Percentiles rank a stretch among this genome's conserved stretches.
phyloP scores from a whole-genome alignment of 1,140 invertebrate genomes.

The Drosophila teissieri region DNA sequence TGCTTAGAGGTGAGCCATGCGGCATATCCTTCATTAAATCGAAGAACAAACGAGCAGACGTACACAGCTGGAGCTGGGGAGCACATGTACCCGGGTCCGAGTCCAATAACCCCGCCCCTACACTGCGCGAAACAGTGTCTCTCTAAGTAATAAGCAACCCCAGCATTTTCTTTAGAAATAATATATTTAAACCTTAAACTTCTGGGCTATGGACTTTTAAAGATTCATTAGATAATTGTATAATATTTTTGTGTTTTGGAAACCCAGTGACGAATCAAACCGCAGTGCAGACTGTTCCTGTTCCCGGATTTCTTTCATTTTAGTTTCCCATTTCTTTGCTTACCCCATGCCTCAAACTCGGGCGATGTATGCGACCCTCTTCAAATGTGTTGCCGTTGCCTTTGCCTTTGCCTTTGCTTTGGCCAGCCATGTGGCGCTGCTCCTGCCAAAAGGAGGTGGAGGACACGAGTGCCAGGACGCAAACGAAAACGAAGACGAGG shows the following conservation, averaged over 20 bases:
- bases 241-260: not conserved
- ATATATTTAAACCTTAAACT: too few relatives aligned
- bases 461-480: conserved; percentile 13
- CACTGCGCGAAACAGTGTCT: not conserved
- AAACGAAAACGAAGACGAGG: conserved; percentile 42
- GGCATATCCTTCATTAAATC: conserved; percentile 83
- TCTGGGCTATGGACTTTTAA: too few relatives aligned
- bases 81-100: conserved; percentile 48
- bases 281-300: conserved; percentile 27
- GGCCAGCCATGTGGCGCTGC: conserved; percentile 71
- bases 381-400: conserved; percentile 74
- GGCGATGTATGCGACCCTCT: conserved; percentile 75
- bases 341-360: conserved; percentile 36
- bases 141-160: not conserved
- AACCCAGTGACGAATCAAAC: not conserved
- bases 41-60: conserved; percentile 81
- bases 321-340: conserved; percentile 80
- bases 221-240: too few relatives aligned
- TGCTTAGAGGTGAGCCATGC: conserved; percentile 63
- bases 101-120: conserved; percentile 37
- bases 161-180: too few relatives aligned
- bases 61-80: conserved; percentile 39
- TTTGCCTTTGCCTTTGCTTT: not conserved
- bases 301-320: conserved; percentile 79
- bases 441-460: conserved; percentile 13